Conservation (phyloP, 2,797 vertebrate species). For the Pangasius larnaudii region DNA sequence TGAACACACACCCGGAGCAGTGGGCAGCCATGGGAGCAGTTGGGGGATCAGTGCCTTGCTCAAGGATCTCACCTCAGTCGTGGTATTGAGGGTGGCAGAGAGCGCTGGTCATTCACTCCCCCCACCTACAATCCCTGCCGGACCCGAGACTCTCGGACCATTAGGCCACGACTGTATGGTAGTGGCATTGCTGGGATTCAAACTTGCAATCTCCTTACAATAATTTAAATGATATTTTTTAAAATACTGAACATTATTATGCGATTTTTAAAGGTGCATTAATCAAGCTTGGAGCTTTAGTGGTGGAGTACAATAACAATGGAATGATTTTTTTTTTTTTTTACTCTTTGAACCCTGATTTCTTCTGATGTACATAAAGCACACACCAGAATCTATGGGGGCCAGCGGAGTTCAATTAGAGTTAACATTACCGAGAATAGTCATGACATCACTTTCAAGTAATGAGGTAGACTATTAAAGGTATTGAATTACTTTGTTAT, state of each 20-base stretch:
- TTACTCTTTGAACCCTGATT: background rate
- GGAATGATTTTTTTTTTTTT: background rate
- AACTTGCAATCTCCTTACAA: background rate
- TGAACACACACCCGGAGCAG: no score
- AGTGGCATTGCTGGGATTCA: background rate
- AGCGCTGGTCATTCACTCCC: no score
- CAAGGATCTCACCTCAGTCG: no score
- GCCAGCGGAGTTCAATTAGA: background rate
- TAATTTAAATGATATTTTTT: background rate
- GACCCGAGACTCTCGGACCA: no score
- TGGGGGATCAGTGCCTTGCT: no score
- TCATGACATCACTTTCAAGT: background rate
- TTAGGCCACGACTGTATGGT: background rate
- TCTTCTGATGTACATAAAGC: background rate
- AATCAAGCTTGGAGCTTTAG: background rate
- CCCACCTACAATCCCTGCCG: no score
- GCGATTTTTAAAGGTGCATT: background rate
- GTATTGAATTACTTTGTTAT: background rate
- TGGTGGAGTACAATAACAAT: background rate
- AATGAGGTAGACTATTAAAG: background rate
- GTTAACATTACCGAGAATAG: background rate
- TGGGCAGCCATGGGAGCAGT: no score
- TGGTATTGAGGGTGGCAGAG: no score
- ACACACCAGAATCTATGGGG: background rate
- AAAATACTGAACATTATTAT: background rate